phyloP scores from a whole-genome alignment of 2,888 invertebrate genomes.

The Hydroisotoma schaefferi region DNA sequence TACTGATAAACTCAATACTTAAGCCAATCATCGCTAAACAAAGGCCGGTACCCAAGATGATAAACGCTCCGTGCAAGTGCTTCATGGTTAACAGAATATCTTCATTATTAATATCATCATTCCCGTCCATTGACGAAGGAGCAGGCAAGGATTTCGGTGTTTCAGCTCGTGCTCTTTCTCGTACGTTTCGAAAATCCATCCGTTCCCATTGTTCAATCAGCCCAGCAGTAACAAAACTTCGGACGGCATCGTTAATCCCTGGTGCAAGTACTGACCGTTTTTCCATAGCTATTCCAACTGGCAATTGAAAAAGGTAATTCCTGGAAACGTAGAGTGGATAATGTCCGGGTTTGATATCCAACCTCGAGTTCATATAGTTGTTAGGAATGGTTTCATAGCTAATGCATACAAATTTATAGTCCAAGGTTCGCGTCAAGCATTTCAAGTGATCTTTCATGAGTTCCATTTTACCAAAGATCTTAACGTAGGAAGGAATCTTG shows the following conservation, averaged over 20 bases:
- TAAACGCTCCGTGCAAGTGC: constrained; percentile 27
- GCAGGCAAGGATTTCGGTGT: not conserved
- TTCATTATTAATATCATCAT: not conserved
- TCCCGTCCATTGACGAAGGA: not conserved
- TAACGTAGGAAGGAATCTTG: constrained; percentile 19
- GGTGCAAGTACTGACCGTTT: constrained; percentile 13
- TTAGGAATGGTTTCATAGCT: constrained; percentile 15
- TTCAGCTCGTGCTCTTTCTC: not conserved
- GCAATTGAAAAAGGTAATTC: constrained; percentile 7
- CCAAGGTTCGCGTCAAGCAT: constrained; percentile 17
- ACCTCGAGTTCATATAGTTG: constrained; percentile 11
- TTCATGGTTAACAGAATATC: constrained; percentile 19
- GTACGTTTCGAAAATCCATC: not conserved
- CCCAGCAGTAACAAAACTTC: constrained; percentile 10
- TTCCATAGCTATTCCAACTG: constrained; percentile 19
- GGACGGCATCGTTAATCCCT: constrained; percentile 11
- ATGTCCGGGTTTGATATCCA: constrained; percentile 17
- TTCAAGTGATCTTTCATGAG: constrained; percentile 14
- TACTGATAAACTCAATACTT: not conserved
- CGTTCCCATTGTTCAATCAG: constrained; percentile 14
- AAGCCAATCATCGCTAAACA: not conserved
- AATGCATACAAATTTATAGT: constrained; percentile 18
- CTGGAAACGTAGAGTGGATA: constrained; percentile 17
- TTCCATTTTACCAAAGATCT: constrained; percentile 17
- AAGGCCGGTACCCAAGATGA: not conserved